Conservation (phyloP, 2,113 vertebrate genomes). For the Strigops habroptila region DNA sequence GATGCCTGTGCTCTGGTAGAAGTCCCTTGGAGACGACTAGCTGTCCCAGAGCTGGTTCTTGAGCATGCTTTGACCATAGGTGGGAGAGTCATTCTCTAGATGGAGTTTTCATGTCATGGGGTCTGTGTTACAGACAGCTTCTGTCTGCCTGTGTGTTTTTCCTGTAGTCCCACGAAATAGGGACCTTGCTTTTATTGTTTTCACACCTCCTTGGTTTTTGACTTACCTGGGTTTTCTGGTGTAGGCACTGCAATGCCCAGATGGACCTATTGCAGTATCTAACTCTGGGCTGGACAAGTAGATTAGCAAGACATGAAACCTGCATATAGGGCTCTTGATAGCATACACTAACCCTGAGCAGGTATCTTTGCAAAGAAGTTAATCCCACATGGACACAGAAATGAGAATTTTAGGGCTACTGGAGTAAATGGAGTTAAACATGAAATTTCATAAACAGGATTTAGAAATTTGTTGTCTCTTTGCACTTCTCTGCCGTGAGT, state of each 20-base stretch:
- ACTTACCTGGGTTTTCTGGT: background rate
- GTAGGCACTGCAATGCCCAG: background rate
- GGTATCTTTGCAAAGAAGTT: background rate
- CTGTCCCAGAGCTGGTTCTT: background rate
- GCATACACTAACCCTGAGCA: accelerated
- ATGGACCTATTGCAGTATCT: background rate
- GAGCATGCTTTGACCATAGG: background rate
- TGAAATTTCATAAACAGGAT: background rate
- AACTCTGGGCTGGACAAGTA: background rate
- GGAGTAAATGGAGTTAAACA: background rate
- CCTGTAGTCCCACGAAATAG: background rate
- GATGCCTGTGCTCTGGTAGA: background rate
- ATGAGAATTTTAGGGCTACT: background rate
- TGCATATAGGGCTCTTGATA: background rate
- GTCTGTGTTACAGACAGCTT: background rate
- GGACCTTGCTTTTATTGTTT: background rate
- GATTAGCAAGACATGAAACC: background rate
- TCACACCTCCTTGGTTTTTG: background rate
- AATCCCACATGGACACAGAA: background rate
- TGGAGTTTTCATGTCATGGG: background rate
- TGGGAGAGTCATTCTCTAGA: background rate
- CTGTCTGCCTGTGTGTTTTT: background rate
- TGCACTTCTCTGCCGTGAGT: background rate
- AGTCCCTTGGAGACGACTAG: background rate
- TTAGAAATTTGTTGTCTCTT: background rate